Percentiles rank a stretch among this genome's conserved stretches.
Conservation (phyloP, 2,888 invertebrate species). For the Pherbina coryleti region DNA sequence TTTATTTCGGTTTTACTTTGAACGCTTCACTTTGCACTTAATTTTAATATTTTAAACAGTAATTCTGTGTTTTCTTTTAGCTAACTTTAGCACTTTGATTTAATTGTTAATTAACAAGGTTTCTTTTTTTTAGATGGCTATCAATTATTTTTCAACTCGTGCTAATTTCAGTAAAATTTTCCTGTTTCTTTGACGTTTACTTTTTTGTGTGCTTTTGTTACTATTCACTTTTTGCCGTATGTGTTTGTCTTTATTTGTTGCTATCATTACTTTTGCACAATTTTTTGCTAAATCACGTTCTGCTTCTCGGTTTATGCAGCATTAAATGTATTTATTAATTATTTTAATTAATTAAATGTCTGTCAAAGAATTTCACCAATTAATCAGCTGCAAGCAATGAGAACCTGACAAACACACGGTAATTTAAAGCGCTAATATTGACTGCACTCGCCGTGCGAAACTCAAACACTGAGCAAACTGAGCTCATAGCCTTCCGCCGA, state of each 20-base stretch:
- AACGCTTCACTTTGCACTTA: neutral
- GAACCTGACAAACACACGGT: constrained; percentile 3
- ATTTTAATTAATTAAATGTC: neutral
- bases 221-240: no score
- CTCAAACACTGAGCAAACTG: constrained; percentile 39
- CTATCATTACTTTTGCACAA: neutral
- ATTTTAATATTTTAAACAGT: no score
- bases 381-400: constrained; percentile 4
- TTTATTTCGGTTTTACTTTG: neutral
- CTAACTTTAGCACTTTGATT: no score
- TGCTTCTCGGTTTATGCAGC: neutral
- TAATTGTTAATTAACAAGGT: no score
- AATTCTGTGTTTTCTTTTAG: no score
- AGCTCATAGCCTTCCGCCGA: neutral
- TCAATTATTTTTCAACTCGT: no score
- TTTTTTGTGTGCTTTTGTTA: no score
- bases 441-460: constrained; percentile 29
- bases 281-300: neutral
- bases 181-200: no score
- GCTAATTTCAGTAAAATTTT: no score
- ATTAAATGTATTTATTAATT: neutral
- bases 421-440: neutral
- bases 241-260: neutral
- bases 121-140: no score
- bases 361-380: neutral